A percentile compares a stretch with the other conserved stretches of the same genome.
These are phyloP conservation scores for Turritopsis dohrnii DNA, from an alignment of 30 jellyfish, hydroid and myxozoan genomes.

Conservation along the genomic window DNA sequence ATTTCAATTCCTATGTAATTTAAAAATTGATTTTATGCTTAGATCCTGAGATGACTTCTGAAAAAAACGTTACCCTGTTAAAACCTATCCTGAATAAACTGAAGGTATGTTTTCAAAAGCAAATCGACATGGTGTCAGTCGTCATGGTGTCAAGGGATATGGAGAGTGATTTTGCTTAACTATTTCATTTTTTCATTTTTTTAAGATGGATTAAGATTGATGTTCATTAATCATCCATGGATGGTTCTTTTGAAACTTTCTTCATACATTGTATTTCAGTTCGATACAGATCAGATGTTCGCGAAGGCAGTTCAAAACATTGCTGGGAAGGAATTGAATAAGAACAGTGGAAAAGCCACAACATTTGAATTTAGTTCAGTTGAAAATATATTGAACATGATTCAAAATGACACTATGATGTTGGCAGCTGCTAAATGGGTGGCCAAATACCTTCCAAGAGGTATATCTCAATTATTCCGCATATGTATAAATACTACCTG, in stretches of 20 bases:
- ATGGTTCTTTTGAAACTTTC: too few relatives aligned
- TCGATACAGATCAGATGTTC: slow-evolving; percentile 54
- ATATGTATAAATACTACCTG: too few relatives aligned
- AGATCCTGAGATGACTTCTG: slow-evolving; percentile 83
- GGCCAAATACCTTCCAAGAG: slow-evolving; percentile 81
- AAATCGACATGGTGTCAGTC: too few relatives aligned
- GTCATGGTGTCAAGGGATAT: too few relatives aligned
- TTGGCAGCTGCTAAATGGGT: slow-evolving; percentile 88
- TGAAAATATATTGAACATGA: slow-evolving; percentile 49
- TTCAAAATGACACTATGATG: slow-evolving; percentile 50
- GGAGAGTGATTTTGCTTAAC: too few relatives aligned
- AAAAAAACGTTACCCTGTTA: slow-evolving; percentile 38
- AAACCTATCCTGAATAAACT: slow-evolving; percentile 51
- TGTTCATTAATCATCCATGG: too few relatives aligned
- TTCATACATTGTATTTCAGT: too few relatives aligned
- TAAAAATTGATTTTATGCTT: neutral
- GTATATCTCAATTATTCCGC: too few relatives aligned
- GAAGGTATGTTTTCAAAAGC: slow-evolving; percentile 35
- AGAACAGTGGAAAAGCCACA: slow-evolving; percentile 20
- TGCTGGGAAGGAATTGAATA: slow-evolving; percentile 31
- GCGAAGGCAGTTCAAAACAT: slow-evolving; percentile 73
- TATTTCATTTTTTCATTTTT: too few relatives aligned
- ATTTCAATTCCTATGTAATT: neutral
- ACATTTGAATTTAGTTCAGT: slow-evolving; percentile 47
- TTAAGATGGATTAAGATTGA: too few relatives aligned